phyloP scores from a whole-genome alignment of 2,113 vertebrate genomes.

The Pachyramphus minor region DNA sequence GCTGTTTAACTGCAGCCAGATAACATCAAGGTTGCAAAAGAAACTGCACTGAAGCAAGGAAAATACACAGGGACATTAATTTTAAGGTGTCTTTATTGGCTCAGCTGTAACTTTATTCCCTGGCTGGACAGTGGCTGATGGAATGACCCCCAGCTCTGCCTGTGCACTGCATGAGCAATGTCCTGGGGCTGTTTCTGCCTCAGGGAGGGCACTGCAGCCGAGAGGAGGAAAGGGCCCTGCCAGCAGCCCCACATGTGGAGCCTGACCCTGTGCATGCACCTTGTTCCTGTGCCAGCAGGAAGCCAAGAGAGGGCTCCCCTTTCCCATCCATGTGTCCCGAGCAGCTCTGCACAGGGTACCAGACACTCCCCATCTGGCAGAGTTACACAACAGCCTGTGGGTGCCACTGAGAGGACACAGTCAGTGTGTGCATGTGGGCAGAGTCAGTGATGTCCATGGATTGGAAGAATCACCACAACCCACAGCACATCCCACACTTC shows the following conservation, averaged over 20 bases:
- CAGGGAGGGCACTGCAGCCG: not conserved
- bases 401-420: not conserved
- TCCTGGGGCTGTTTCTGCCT: not conserved
- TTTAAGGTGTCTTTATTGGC: not conserved
- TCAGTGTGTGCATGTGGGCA: not conserved
- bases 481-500: not conserved
- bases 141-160: not conserved
- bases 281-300: not conserved
- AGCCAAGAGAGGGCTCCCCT: not conserved
- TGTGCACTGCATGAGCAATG: not conserved
- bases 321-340: not conserved
- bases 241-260: not conserved
- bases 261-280: accelerated
- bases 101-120: not conserved
- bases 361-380: not conserved
- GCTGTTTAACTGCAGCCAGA: constrained; percentile 46
- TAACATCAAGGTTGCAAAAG: constrained; percentile 13
- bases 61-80: not conserved
- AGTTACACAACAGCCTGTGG: not conserved
- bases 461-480: not conserved
- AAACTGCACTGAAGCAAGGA: not conserved
- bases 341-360: not conserved
- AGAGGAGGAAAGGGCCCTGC: not conserved
- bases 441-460: not conserved
- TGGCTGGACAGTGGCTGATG: not conserved